These are phyloP conservation scores for Vombatus ursinus DNA, from an alignment of 2,113 vertebrate species.

Conservation along the genomic window DNA sequence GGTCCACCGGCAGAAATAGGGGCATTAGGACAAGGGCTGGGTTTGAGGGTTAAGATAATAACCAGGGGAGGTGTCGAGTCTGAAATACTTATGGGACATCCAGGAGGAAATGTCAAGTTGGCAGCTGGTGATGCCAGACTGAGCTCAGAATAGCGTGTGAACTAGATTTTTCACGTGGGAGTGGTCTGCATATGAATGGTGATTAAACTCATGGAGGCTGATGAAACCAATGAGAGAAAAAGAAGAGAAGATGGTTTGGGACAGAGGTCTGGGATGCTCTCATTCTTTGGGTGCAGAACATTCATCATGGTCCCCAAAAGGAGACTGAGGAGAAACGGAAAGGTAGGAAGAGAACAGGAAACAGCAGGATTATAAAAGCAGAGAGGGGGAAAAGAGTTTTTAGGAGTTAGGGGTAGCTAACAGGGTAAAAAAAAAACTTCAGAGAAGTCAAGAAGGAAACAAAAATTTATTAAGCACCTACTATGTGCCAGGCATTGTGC, in stretches of 20 bases:
- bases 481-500: neutral
- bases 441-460: neutral
- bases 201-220: neutral
- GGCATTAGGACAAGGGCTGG: too few relatives aligned
- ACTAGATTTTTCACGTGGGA: neutral
- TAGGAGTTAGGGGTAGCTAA: neutral
- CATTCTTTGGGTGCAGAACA: neutral
- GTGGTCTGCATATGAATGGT: neutral
- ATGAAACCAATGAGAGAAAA: neutral
- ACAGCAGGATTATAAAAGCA: neutral
- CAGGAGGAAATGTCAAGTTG: too few relatives aligned
- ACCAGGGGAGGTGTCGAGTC: too few relatives aligned
- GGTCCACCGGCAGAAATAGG: too few relatives aligned
- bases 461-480: neutral
- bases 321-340: neutral
- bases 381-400: neutral
- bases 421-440: neutral
- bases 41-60: too few relatives aligned
- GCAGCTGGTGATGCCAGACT: neutral
- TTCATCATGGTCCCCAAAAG: neutral
- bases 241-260: neutral
- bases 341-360: neutral
- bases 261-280: neutral
- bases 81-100: too few relatives aligned
- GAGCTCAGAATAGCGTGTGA: too few relatives aligned